Conservation (phyloP, 2,888 invertebrate genomes). For the Linnaemya tessellans region DNA sequence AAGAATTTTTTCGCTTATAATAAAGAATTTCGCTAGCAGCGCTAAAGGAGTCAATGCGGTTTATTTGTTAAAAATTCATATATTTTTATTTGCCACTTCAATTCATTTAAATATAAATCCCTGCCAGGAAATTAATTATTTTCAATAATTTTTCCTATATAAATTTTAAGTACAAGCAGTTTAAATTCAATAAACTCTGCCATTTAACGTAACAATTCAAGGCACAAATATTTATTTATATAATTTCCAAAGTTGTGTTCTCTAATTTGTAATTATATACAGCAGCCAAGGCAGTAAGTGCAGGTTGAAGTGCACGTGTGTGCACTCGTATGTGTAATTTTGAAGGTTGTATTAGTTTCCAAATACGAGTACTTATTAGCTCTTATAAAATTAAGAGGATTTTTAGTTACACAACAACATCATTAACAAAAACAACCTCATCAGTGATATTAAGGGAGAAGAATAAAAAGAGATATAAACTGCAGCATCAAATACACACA, state of each 20-base stretch:
- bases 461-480: slow-evolving; percentile 6
- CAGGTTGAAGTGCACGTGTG: slow-evolving; percentile 2
- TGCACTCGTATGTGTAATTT: background rate
- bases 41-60: background rate
- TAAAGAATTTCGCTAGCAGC: background rate
- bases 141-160: background rate
- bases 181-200: slow-evolving; percentile 15
- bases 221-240: slow-evolving; percentile 50
- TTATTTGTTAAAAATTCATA: slow-evolving; percentile 58
- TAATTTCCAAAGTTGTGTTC: slow-evolving; percentile 35
- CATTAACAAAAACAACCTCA: slow-evolving; percentile 55
- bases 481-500: slow-evolving; percentile 19
- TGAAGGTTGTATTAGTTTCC: slow-evolving; percentile 57
- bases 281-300: slow-evolving; percentile 16
- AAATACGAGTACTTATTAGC: slow-evolving; percentile 64
- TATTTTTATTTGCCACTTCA: slow-evolving; percentile 1
- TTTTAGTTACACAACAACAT: slow-evolving; percentile 61
- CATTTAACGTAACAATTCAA: slow-evolving; percentile 28
- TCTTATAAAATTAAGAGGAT: slow-evolving; percentile 65
- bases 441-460: background rate
- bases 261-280: slow-evolving; percentile 14
- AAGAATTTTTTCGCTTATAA: slow-evolving; percentile 21
- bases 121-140: background rate
- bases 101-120: background rate
- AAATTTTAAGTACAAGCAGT: background rate